A percentile compares a stretch with the other conserved stretches of the same genome.
Evolutionary conservation across 2,113 vertebrate species (phyloP).

Genomic region (Burhinus bistriatus): DNA sequence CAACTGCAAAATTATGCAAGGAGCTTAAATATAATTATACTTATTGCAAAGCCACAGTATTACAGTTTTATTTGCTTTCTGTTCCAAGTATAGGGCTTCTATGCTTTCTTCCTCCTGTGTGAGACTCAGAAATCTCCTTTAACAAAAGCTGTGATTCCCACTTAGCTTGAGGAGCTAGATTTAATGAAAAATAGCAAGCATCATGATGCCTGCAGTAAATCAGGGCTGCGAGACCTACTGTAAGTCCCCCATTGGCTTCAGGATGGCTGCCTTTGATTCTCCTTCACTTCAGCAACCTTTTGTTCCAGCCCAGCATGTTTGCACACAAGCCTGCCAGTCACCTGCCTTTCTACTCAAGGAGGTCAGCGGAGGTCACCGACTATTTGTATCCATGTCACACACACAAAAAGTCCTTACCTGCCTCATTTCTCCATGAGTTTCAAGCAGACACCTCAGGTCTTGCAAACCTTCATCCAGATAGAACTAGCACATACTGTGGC

Average conservation of each 20-base stretch:
- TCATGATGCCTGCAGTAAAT: background rate
- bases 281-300: background rate
- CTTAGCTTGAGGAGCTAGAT: background rate
- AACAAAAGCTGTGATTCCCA: background rate
- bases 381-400: background rate
- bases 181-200: background rate
- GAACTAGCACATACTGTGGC: background rate
- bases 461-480: background rate
- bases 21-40: background rate
- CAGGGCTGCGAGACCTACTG: background rate
- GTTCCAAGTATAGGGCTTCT: background rate
- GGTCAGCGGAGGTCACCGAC: background rate
- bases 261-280: background rate
- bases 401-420: background rate
- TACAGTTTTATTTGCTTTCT: conserved; percentile 9
- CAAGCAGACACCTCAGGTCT: background rate
- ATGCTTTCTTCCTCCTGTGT: background rate
- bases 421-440: background rate
- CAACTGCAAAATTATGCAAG: background rate
- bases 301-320: background rate
- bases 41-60: background rate
- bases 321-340: background rate
- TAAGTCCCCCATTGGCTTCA: background rate
- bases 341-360: background rate
- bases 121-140: background rate